Evolutionary conservation across 2,113 vertebrate species (phyloP).

Genomic region (Echinops telfairi): DNA sequence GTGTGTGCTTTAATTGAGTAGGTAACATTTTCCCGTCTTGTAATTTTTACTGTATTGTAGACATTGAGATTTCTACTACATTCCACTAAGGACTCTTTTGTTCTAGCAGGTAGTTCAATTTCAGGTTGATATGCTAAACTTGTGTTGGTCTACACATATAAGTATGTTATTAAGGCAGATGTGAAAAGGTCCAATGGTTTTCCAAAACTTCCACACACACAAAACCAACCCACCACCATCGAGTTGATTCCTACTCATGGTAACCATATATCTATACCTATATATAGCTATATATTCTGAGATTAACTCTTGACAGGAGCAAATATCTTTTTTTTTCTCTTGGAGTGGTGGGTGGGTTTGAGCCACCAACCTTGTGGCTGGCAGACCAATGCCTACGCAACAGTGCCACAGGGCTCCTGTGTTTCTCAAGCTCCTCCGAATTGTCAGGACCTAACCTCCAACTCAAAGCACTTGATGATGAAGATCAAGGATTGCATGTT

Average conservation of each 20-base stretch:
- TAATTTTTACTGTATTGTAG: not conserved
- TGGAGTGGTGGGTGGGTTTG: too few species aligned
- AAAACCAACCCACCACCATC: too few species aligned
- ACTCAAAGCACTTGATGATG: not conserved
- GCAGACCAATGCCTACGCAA: too few species aligned
- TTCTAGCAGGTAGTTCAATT: not conserved
- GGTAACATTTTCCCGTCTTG: not conserved
- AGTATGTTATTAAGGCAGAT: not conserved
- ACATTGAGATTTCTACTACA: not conserved
- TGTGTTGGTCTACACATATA: not conserved
- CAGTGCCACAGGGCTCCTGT: too few species aligned
- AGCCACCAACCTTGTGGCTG: too few species aligned
- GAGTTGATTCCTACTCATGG: too few species aligned
- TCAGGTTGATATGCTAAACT: not conserved
- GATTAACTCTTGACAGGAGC: too few species aligned
- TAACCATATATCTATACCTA: too few species aligned
- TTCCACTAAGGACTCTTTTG: constrained; percentile 21
- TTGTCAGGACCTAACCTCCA: not conserved
- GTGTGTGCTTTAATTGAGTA: not conserved
- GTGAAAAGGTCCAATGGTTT: not conserved
- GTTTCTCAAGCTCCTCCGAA: not conserved
- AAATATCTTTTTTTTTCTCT: too few species aligned
- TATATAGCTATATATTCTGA: too few species aligned
- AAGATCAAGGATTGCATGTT: too few species aligned
- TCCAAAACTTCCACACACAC: not conserved